Conservation (phyloP, 2,888 invertebrate genomes). For the Adelognathus sp. region DNA sequence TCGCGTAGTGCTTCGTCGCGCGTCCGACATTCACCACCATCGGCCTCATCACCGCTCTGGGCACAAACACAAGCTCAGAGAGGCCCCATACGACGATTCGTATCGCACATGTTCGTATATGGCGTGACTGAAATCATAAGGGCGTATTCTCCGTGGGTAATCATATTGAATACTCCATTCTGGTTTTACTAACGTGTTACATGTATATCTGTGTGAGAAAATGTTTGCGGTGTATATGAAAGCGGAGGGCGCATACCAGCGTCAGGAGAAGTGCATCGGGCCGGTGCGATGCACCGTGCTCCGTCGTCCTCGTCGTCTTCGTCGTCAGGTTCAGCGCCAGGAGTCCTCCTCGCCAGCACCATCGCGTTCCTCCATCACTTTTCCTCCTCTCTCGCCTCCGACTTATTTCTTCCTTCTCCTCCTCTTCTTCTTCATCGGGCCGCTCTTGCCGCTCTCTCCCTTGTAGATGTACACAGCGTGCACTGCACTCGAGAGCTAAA, state of each 20-base stretch:
- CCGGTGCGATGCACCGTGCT: constrained; percentile 23
- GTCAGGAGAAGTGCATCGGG: constrained; percentile 8
- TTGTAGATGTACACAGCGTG: constrained; percentile 15
- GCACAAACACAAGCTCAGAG: background rate
- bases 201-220: background rate
- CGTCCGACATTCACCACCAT: constrained; percentile 46
- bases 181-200: too few relatives aligned
- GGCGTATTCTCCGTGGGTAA: too few relatives aligned
- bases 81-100: constrained; percentile 23
- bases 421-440: constrained; percentile 13
- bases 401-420: constrained; percentile 21
- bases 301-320: constrained; percentile 52
- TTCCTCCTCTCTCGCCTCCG: constrained; percentile 1
- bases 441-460: constrained; percentile 14
- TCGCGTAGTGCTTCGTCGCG: constrained; percentile 34
- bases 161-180: too few relatives aligned
- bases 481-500: background rate
- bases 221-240: constrained; percentile 1
- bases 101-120: too few relatives aligned
- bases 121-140: too few relatives aligned
- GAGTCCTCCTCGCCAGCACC: constrained; percentile 15
- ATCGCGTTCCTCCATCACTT: constrained; percentile 32
- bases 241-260: constrained; percentile 18
- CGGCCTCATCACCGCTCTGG: constrained; percentile 19
- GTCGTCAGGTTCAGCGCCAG: constrained; percentile 48